These are phyloP conservation scores for Elymnias hypermnestra DNA, from an alignment of 1,140 invertebrate genomes.

Conservation along the genomic window DNA sequence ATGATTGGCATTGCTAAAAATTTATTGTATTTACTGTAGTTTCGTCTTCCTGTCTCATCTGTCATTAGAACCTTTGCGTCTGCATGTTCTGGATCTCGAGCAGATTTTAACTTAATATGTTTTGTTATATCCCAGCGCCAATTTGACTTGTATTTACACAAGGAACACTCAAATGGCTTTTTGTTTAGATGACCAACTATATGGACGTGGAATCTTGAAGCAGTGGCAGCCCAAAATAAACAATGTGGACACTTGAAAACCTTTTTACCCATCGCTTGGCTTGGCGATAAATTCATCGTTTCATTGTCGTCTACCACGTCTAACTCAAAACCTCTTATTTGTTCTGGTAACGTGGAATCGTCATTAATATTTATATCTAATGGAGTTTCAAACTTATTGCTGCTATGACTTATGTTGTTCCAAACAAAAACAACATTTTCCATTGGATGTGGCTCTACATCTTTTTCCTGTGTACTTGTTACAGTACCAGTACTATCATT, in stretches of 20 bases:
- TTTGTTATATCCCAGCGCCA: conserved; percentile 98
- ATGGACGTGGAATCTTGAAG: conserved; percentile 94
- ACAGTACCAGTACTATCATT: conserved; percentile 45
- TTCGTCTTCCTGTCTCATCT: conserved; percentile 91
- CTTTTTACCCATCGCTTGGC: conserved; percentile 74
- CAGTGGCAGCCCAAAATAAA: conserved; percentile 92
- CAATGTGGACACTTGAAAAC: conserved; percentile 95
- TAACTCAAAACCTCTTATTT: conserved; percentile 41
- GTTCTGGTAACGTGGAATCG: conserved; percentile 56
- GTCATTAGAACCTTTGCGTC: conserved; percentile 90
- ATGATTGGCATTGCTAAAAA: conserved; percentile 85
- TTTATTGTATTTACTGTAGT: conserved; percentile 95
- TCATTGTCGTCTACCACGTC: conserved; percentile 64
- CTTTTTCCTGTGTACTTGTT: conserved; percentile 42
- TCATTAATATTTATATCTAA: conserved; percentile 66
- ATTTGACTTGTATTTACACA: conserved; percentile 94
- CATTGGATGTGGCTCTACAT: conserved; percentile 80
- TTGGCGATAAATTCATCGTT: conserved; percentile 63
- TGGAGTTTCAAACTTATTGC: conserved; percentile 56
- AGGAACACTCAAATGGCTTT: conserved; percentile 96
- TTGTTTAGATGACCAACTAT: conserved; percentile 94
- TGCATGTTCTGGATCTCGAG: conserved; percentile 86
- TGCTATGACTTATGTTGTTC: conserved; percentile 77
- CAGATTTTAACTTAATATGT: conserved; percentile 93
- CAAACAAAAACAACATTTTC: conserved; percentile 87